These are phyloP conservation scores for Platypus cylindrus DNA, from an alignment of 2,888 invertebrate genomes.

Conservation along the genomic window DNA sequence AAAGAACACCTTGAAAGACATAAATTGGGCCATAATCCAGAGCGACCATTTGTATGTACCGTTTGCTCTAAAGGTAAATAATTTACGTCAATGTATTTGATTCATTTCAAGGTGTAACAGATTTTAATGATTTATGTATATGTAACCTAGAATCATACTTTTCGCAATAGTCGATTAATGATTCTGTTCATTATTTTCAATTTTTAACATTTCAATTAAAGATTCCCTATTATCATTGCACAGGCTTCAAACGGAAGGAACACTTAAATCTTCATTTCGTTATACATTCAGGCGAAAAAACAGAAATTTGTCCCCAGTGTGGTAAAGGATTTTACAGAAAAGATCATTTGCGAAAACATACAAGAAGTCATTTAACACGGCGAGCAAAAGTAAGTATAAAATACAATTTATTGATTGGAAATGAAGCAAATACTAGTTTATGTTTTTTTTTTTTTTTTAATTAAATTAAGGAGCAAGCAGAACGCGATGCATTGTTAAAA, in stretches of 20 bases:
- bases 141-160: neutral
- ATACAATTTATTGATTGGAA: neutral
- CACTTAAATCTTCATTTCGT: slow-evolving; percentile 73
- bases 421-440: slow-evolving; percentile 1
- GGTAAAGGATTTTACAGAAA: slow-evolving; percentile 70
- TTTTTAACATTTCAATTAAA: too few species aligned
- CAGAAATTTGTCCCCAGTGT: slow-evolving; percentile 64
- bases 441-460: slow-evolving; percentile 4
- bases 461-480: slow-evolving; percentile 48
- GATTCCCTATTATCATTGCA: too few species aligned
- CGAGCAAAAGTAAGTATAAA: slow-evolving; percentile 35
- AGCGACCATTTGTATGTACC: slow-evolving; percentile 65
- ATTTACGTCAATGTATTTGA: slow-evolving; percentile 1
- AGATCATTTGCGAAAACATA: slow-evolving; percentile 69
- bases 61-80: slow-evolving; percentile 53
- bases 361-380: slow-evolving; percentile 63
- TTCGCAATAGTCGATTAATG: neutral
- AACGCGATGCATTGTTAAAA: slow-evolving; percentile 22
- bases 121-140: slow-evolving; percentile 1
- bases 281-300: slow-evolving; percentile 75
- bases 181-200: neutral
- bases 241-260: slow-evolving; percentile 61
- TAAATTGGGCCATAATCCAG: slow-evolving; percentile 69
- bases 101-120: too few species aligned
- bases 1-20: slow-evolving; percentile 69